A percentile compares a stretch with the other conserved stretches of the same genome.
Conservation (phyloP, 2,113 vertebrate genomes). For the Dromaius novaehollandiae region DNA sequence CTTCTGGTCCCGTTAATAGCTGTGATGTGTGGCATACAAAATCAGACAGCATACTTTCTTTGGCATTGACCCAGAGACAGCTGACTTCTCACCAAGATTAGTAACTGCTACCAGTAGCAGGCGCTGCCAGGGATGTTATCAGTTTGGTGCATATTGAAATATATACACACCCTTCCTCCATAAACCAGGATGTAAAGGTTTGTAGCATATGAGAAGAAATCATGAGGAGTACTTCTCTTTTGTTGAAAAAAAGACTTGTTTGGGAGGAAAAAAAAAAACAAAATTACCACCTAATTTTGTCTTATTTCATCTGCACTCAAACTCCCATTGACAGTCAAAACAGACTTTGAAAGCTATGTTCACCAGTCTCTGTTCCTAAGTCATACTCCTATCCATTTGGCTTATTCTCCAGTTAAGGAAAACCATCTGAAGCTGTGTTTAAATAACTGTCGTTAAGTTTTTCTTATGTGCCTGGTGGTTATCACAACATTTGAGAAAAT, state of each 20-base stretch:
- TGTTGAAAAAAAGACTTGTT: neutral
- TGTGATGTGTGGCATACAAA: neutral
- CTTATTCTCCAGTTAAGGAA: neutral
- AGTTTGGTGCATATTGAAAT: neutral
- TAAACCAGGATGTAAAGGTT: neutral
- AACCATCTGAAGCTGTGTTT: neutral
- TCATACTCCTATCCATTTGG: neutral
- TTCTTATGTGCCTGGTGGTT: neutral
- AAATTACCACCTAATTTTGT: neutral
- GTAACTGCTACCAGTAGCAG: neutral
- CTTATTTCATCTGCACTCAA: neutral
- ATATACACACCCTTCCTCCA: neutral
- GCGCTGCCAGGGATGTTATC: neutral
- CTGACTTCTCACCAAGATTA: neutral
- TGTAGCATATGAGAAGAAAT: neutral
- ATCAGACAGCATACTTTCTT: neutral
- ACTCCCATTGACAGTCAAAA: neutral
- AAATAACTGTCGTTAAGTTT: neutral
- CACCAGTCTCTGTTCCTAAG: neutral
- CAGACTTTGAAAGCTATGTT: neutral
- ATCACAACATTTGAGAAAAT: neutral
- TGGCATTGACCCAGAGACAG: neutral
- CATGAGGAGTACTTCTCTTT: neutral
- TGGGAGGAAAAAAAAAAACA: neutral
- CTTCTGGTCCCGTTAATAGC: neutral